Evolutionary conservation across 2,888 invertebrate species (phyloP).

Genomic region (Eristalis tenax): DNA sequence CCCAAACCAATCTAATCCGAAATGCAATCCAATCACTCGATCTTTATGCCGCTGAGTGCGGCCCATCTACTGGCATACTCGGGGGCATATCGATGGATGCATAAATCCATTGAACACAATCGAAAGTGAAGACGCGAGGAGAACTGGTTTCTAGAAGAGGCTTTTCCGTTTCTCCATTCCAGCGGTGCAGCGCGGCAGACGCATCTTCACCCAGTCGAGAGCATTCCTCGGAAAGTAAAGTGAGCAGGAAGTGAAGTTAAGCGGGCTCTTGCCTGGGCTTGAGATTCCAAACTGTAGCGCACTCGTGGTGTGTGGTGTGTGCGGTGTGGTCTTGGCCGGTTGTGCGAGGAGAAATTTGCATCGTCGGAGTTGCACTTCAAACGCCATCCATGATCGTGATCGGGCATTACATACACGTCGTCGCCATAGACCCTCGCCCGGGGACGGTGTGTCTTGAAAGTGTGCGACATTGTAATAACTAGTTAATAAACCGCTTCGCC

Average conservation of each 20-base stretch:
- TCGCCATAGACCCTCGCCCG: not conserved
- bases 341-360: slow-evolving; percentile 53
- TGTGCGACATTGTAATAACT: slow-evolving; percentile 30
- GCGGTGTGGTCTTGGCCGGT: slow-evolving; percentile 43
- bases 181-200: slow-evolving; percentile 7
- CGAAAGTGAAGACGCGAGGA: slow-evolving; percentile 24
- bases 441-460: slow-evolving; percentile 14
- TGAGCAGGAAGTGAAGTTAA: slow-evolving; percentile 48
- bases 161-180: slow-evolving; percentile 37
- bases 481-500: slow-evolving; percentile 10
- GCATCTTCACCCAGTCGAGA: slow-evolving; percentile 57
- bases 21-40: slow-evolving; percentile 17
- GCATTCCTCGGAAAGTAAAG: slow-evolving; percentile 10
- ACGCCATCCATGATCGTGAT: slow-evolving; percentile 20
- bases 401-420: slow-evolving; percentile 8
- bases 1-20: slow-evolving; percentile 17
- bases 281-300: slow-evolving; percentile 19
- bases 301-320: slow-evolving; percentile 21
- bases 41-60: not conserved
- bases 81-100: slow-evolving; percentile 22
- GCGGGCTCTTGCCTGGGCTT: slow-evolving; percentile 29
- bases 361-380: slow-evolving; percentile 33
- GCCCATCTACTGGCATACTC: not conserved
- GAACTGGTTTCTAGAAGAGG: slow-evolving; percentile 36
- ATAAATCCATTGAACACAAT: slow-evolving; percentile 9